phyloP scores from a whole-genome alignment of 2,113 vertebrate species.

The Ailuropoda melanoleuca region DNA sequence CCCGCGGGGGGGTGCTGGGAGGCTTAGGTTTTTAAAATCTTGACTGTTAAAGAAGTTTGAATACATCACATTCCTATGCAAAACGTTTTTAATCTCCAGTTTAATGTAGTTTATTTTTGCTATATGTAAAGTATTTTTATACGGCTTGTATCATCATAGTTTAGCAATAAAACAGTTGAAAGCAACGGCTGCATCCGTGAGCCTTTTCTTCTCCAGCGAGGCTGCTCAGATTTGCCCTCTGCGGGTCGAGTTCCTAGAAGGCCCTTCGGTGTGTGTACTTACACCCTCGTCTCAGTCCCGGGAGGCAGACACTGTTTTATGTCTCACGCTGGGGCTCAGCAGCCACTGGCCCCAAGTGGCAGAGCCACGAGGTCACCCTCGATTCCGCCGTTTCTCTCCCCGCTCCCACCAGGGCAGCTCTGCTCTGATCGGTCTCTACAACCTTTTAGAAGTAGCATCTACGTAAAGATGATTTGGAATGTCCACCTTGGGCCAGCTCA shows the following conservation, averaged over 20 bases:
- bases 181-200: constrained; percentile 65
- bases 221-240: no score
- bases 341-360: neutral
- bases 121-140: constrained; percentile 91
- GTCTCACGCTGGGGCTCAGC: neutral
- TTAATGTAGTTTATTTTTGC: constrained; percentile 83
- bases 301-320: fast-evolving
- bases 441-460: neutral
- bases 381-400: neutral
- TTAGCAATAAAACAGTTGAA: constrained; percentile 88
- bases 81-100: constrained; percentile 83
- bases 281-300: fast-evolving
- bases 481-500: neutral
- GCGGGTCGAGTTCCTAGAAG: neutral
- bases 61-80: constrained; percentile 81
- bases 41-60: constrained; percentile 55
- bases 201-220: neutral
- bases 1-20: neutral
- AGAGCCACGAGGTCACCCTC: neutral
- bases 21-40: constrained; percentile 43
- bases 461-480: neutral
- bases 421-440: fast-evolving
- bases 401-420: neutral
- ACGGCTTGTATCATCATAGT: constrained; percentile 87
- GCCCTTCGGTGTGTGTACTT: fast-evolving